Evolutionary conservation across 2,113 vertebrate genomes (phyloP).

Genomic region (Haemorhous mexicanus): DNA sequence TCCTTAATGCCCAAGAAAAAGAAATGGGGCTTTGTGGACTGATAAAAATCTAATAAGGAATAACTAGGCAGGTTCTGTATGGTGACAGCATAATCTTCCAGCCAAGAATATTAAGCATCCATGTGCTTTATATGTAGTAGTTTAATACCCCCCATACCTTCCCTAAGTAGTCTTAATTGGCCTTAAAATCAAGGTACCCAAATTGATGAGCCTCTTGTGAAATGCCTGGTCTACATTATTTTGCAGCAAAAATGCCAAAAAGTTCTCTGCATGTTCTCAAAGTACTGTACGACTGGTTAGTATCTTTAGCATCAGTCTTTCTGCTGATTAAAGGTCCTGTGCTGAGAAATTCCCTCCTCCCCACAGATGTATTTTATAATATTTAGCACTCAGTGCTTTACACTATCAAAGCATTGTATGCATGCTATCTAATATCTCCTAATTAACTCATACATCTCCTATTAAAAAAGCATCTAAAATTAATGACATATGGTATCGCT

Average conservation of each 20-base stretch:
- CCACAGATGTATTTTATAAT: slow-evolving; percentile 10
- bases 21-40: neutral
- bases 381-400: slow-evolving; percentile 58
- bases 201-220: slow-evolving; percentile 12
- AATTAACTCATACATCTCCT: slow-evolving; percentile 53
- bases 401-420: slow-evolving; percentile 36
- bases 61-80: neutral
- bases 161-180: neutral
- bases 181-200: neutral
- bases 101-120: neutral
- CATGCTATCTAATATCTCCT: slow-evolving; percentile 50
- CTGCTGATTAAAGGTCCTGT: slow-evolving; percentile 26
- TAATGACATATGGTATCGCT: slow-evolving; percentile 16
- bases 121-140: neutral
- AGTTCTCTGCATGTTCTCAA: neutral
- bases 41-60: slow-evolving; percentile 27
- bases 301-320: neutral
- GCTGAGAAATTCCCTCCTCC: neutral
- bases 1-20: neutral
- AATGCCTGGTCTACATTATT: neutral
- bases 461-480: slow-evolving; percentile 46
- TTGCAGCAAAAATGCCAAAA: neutral
- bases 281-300: neutral
- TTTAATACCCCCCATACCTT: neutral
- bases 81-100: neutral